Conservation (phyloP, 2,797 vertebrate genomes). For the Pangasius larnaudii region DNA sequence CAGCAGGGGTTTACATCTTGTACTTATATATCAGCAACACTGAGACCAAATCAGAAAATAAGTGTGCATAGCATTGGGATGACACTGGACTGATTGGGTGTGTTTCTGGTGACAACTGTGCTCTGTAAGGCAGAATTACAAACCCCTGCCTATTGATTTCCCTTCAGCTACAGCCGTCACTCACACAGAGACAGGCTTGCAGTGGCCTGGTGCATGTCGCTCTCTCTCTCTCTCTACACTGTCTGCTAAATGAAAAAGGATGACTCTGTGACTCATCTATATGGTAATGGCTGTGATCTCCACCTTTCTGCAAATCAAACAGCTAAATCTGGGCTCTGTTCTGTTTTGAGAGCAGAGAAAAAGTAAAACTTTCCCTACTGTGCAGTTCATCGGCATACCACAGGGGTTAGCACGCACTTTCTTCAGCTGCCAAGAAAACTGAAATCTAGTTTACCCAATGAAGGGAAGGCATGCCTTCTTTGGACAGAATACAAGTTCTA, state of each 20-base stretch:
- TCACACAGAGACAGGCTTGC: slow-evolving; percentile 56
- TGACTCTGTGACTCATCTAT: slow-evolving; percentile 78
- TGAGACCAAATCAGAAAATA: slow-evolving; percentile 44
- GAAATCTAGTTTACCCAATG: slow-evolving; percentile 74
- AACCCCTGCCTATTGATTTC: slow-evolving; percentile 77
- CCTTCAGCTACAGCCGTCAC: slow-evolving; percentile 68
- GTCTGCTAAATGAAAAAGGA: slow-evolving; percentile 74
- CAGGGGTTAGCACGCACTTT: slow-evolving; percentile 69
- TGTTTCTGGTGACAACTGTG: slow-evolving; percentile 65
- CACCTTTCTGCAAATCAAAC: slow-evolving; percentile 72
- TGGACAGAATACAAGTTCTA: slow-evolving; percentile 76
- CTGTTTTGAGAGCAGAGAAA: slow-evolving; percentile 50
- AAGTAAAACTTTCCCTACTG: slow-evolving; percentile 57
- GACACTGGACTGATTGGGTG: slow-evolving; percentile 59
- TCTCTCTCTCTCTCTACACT: slow-evolving; percentile 58
- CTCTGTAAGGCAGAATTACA: slow-evolving; percentile 75
- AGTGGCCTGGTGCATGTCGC: slow-evolving; percentile 61
- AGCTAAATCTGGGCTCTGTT: slow-evolving; percentile 69
- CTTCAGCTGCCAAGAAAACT: slow-evolving; percentile 75
- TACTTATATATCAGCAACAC: slow-evolving; percentile 10
- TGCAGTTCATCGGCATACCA: slow-evolving; percentile 30
- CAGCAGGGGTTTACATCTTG: slow-evolving; percentile 9
- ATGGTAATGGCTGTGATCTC: slow-evolving; percentile 75
- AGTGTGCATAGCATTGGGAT: slow-evolving; percentile 31
- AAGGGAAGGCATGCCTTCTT: slow-evolving; percentile 76